These are phyloP conservation scores for Andrena cerasifolii DNA, from an alignment of 1,140 invertebrate genomes.

Conservation along the genomic window DNA sequence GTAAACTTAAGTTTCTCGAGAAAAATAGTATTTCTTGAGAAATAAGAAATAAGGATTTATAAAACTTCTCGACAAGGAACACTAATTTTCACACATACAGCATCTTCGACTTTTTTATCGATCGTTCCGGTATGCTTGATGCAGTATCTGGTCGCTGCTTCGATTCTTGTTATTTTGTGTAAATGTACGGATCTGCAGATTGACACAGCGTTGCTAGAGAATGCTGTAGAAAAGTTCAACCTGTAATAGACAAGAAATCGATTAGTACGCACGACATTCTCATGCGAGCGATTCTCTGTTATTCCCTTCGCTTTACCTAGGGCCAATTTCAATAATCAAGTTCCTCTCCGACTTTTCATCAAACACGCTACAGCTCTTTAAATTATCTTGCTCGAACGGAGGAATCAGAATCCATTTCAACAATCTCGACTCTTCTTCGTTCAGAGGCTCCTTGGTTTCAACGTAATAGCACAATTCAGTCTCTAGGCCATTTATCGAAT, in stretches of 20 bases:
- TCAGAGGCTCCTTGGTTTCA: constrained; percentile 81
- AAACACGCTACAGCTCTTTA: constrained; percentile 80
- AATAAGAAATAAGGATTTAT: too few relatives aligned
- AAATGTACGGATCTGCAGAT: constrained; percentile 94
- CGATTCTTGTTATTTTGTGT: constrained; percentile 88
- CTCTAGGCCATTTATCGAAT: constrained; percentile 80
- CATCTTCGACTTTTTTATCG: constrained; percentile 77
- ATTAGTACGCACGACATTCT: background rate
- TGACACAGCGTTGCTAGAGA: constrained; percentile 97
- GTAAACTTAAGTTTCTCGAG: too few relatives aligned
- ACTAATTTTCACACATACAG: constrained; percentile 75
- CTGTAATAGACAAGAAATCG: constrained; percentile 80
- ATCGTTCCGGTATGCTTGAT: constrained; percentile 82
- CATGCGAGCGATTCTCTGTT: background rate
- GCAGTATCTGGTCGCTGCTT: constrained; percentile 91
- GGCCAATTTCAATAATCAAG: constrained; percentile 90
- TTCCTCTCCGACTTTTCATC: constrained; percentile 67
- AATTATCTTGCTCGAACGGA: constrained; percentile 84
- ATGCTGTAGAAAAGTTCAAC: constrained; percentile 96
- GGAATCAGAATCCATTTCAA: constrained; percentile 88
- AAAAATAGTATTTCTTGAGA: too few relatives aligned
- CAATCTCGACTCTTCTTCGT: constrained; percentile 83
- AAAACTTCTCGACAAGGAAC: too few relatives aligned
- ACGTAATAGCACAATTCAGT: constrained; percentile 93
- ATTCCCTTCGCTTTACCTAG: constrained; percentile 83